Base-by-base conservation (phyloP, 2,113 vertebrate genomes). In the Collichthys lucidus region DNA sequence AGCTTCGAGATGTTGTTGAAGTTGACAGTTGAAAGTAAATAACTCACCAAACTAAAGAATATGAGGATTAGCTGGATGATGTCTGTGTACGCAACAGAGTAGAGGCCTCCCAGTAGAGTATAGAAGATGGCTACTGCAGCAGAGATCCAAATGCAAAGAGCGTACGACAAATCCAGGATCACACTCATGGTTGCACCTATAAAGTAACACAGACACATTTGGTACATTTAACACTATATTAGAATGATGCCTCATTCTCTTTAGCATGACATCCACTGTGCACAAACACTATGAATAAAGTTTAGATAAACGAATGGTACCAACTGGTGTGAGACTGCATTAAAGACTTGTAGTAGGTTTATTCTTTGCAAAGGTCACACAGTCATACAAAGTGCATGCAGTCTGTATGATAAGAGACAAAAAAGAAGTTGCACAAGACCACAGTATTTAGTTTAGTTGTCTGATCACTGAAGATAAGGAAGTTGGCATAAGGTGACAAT, bases 81-180 rank as follows among this genome's bases (percentile, higher is more conserved):
- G 67, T 91, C 90, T 24, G 90, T 91, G 77, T 94, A 94, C 24
- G 93, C 93, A 3, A 94, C 93, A 65, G 91, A 93, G 71, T 91
- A 93, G 35, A 94, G 83, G 11, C 93, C 93, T 50, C 92, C 92
- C 11, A 93, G 55, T 11, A 93, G 82, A 3, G 92, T 93, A 74
- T 93, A 93, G 29, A 87, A 20, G 50, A 92, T 92, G 63, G 88
- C 90, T 14, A 93, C 89, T 20, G 76, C 40, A 4, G 91, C 88
- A 20, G 91, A 93, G 63, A 93, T 86, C 82, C 88, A 89, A 80
- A 93, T 86, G 24, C 89, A 87, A 15, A 88, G 1, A 35, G 19
- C 35, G 53, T 86, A 91, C 10, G 90, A n/a, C 29, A 93, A 15
- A 67, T 88, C 90, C 70, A 94, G 73, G 42, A 93, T 85, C n/a